Base-by-base conservation (phyloP, 2,113 vertebrate species). In the Thalassoma bifasciatum region DNA sequence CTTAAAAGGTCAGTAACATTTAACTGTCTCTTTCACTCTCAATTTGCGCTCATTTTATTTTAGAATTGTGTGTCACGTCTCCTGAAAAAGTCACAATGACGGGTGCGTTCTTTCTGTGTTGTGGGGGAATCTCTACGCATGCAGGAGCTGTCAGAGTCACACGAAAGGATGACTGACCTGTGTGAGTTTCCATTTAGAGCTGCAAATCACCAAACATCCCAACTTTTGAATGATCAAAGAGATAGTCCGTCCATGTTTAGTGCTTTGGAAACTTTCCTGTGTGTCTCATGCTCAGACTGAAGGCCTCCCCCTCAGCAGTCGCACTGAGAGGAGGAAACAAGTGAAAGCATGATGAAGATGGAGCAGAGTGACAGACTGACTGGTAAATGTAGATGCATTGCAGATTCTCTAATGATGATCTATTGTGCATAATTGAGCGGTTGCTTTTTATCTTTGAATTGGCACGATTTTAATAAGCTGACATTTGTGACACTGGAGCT, bases 1-100 rank as follows among this genome's bases (percentile, higher is more conserved):
- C 81, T 75, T 79, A 75, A 91, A 94, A 94, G 94, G 94, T 95
- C 90, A 93, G 94, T 88, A 79, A 88, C 75, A 72, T 80, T 82
- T 84, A 58, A 44, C 74, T 78, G 73, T 76, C 80, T 83, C 46
- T 78, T 81, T 81, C 70, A 36, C 10, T 84, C 64, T 56, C 46
- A 1, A 16, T 42, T 12, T 42, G 40, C 23, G n/a, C 44, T 49
- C 47, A 14, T 71, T 70, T 12, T 21, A 34, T 24, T 19, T 44
- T 51, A 22, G 44, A 8, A 37, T 62, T 62, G 36, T 38, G 11
- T 54, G 65, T 71, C 6, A 19, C 59, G 52, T 66, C 50, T 47
- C n/a, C 24, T 49, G 54, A 60, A 60, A 79, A 70, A 82, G 58
- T 62, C 67, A 58, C 52, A 84, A 79, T 71, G 66, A 75, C 52